Evolutionary conservation across 2,113 vertebrate species (phyloP), one percentile per base, ranked within the genome.

Genomic region (Pterocles burchelli): DNA sequence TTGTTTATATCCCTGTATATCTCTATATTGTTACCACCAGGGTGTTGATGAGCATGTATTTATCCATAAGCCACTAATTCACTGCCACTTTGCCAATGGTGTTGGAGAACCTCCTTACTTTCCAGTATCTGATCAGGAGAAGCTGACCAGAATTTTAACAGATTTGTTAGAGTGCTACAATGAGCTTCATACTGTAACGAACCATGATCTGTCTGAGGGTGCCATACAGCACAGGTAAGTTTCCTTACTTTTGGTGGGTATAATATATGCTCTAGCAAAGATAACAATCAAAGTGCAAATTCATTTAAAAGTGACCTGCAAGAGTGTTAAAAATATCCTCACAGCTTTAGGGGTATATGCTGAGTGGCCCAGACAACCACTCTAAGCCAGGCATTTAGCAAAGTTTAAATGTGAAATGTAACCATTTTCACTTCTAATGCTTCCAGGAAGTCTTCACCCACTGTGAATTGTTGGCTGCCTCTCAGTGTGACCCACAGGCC

Each of bases 11-110:
- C 77, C 91, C 68, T 94, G 52, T 87, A 87, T 90, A 71, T 86
- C 77, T 92, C 68, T 94, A 55, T 87, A 87, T 91, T 97, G 95
- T 94, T 98, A 96, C 88, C 96, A 95, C 63, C 95, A 98, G 98
- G 98, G 98, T 97, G 98, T 98, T 96, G 98, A 99, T 82, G 98
- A 99, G 94, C 98, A 98, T 48, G 93, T 98, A 94, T 99, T 99
- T 95, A 99, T 98, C 97, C 98, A 98, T 98, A 99, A 99, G 97
- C 98, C 98, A 84, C 96, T 99, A 97, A 98, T 99, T 97, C 99
- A 99, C 97, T 99, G 97, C 96, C 98, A 99, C 97, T 99, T 99
- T 97, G 98, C 98, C 88, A 98, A 97, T 46, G 98, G 98, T 51
- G 91, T 98, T 95, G 98, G 98, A 94, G 99, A 99, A 97, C 97